A percentile compares a stretch with the other conserved stretches of the same genome.
phyloP scores from a whole-genome alignment of 2,888 invertebrate species.

The Drosophila emarginata region DNA sequence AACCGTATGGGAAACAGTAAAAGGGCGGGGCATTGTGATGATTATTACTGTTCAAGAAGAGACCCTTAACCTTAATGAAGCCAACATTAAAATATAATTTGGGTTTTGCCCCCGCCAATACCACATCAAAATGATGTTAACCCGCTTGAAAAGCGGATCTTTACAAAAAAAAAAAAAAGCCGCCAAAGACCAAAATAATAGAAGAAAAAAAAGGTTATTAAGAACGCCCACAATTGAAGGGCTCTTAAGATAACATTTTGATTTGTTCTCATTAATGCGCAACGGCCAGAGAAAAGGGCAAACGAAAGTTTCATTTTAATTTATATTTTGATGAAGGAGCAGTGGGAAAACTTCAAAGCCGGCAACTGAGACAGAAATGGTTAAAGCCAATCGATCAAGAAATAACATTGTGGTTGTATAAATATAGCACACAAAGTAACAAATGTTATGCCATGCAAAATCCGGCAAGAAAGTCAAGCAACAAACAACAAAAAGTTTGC shows the following conservation, averaged over 20 bases:
- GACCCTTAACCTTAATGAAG: slow-evolving; percentile 32
- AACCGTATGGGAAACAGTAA: slow-evolving; percentile 28
- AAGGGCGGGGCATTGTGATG: slow-evolving; percentile 14
- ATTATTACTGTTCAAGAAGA: slow-evolving; percentile 28
- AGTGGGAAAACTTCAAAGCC: slow-evolving; percentile 56
- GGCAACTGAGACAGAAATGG: slow-evolving; percentile 41
- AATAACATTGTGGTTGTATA: slow-evolving; percentile 27
- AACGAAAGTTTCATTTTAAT: slow-evolving; percentile 24
- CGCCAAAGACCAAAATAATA: slow-evolving; percentile 34
- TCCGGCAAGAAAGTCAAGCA: slow-evolving; percentile 69
- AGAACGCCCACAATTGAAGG: slow-evolving; percentile 7
- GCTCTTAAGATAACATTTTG: slow-evolving; percentile 4
- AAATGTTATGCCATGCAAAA: slow-evolving; percentile 67
- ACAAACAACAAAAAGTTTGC: slow-evolving; percentile 61
- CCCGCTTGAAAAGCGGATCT: slow-evolving; percentile 16
- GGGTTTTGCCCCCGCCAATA: slow-evolving; percentile 35
- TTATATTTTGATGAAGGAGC: slow-evolving; percentile 17
- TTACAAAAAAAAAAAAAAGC: slow-evolving; percentile 14
- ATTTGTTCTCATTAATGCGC: slow-evolving; percentile 2
- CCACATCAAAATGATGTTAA: slow-evolving; percentile 16
- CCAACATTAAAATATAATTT: slow-evolving; percentile 38
- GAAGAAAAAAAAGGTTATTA: slow-evolving; percentile 12
- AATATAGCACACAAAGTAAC: slow-evolving; percentile 55
- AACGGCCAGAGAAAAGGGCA: slow-evolving; percentile 14
- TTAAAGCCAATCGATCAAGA: slow-evolving; percentile 17